phyloP scores from a whole-genome alignment of 53 echinoderm and acorn worm genomes.

The Hippasteria phrygiana region DNA sequence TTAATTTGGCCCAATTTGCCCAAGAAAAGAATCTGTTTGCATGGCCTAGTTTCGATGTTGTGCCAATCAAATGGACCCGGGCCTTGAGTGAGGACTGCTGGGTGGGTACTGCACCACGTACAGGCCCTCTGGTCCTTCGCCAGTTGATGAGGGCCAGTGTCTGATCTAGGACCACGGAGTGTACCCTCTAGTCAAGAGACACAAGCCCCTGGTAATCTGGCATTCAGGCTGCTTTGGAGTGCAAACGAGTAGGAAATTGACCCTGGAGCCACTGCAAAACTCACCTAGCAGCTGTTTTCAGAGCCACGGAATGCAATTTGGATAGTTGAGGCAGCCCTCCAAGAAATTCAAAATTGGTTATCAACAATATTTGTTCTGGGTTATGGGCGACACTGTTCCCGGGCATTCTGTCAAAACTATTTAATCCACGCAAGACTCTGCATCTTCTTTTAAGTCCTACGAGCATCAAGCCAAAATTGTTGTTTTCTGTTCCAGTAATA shows the following conservation, averaged over 20 bases:
- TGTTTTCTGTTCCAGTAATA: slow-evolving; percentile 4
- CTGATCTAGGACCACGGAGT: slow-evolving; percentile 7
- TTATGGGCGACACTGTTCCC: not conserved
- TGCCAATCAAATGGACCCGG: slow-evolving; percentile 44
- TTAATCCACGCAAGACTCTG: not conserved
- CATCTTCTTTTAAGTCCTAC: not conserved
- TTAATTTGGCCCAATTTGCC: slow-evolving; percentile 60
- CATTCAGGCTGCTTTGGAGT: slow-evolving; percentile 55
- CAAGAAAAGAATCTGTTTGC: slow-evolving; percentile 62
- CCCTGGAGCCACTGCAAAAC: slow-evolving; percentile 24
- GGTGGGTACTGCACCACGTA: slow-evolving; percentile 2
- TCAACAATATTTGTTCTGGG: slow-evolving; percentile 42
- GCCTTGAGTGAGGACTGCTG: slow-evolving; percentile 2
- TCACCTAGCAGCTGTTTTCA: slow-evolving; percentile 43
- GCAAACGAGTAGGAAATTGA: slow-evolving; percentile 57
- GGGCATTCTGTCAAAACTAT: not conserved
- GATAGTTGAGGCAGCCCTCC: slow-evolving; percentile 28
- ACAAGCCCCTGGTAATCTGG: slow-evolving; percentile 55
- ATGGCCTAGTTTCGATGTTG: slow-evolving; percentile 54
- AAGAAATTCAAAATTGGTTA: slow-evolving; percentile 36
- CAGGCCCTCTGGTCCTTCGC: slow-evolving; percentile 27
- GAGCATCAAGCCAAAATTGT: not conserved
- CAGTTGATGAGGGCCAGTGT: slow-evolving; percentile 6
- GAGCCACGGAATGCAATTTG: slow-evolving; percentile 37
- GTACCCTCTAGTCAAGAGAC: slow-evolving; percentile 36